Evolutionary conservation across 2,888 invertebrate species (phyloP).

Genomic region (Craniophora ligustri): DNA sequence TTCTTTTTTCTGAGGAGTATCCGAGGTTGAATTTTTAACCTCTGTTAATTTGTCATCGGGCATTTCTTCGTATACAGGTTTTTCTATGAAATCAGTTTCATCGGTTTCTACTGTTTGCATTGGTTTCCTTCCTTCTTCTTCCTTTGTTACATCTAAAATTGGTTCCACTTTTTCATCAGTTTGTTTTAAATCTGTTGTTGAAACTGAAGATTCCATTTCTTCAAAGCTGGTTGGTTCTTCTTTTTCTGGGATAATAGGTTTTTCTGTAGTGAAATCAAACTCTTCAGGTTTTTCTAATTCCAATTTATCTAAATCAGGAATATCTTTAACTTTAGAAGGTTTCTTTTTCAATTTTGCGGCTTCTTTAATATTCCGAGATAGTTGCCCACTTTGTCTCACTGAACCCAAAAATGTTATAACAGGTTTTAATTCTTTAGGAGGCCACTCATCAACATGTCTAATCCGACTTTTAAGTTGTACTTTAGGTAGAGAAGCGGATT

Average conservation of each 20-base stretch:
- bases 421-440: conserved; percentile 87
- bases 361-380: conserved; percentile 92
- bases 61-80: conserved; percentile 2
- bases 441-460: conserved; percentile 89
- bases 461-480: conserved; percentile 92
- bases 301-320: conserved; percentile 82
- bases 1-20: not conserved
- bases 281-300: conserved; percentile 86
- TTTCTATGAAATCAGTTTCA: conserved; percentile 3
- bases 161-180: conserved; percentile 11
- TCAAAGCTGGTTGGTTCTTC: not conserved
- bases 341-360: conserved; percentile 90
- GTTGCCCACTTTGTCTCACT: conserved; percentile 89
- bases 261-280: conserved; percentile 59
- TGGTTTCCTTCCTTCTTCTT: conserved; percentile 15
- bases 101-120: not conserved
- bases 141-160: not conserved
- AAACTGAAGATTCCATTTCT: conserved; percentile 48
- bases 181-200: conserved; percentile 1
- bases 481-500: conserved; percentile 87
- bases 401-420: conserved; percentile 87
- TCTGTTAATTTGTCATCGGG: conserved; percentile 3
- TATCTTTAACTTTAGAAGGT: conserved; percentile 84
- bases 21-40: not conserved
- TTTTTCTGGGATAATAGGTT: conserved; percentile 11